phyloP scores from a whole-genome alignment of 1,140 invertebrate species.

The Megathymus violae region DNA sequence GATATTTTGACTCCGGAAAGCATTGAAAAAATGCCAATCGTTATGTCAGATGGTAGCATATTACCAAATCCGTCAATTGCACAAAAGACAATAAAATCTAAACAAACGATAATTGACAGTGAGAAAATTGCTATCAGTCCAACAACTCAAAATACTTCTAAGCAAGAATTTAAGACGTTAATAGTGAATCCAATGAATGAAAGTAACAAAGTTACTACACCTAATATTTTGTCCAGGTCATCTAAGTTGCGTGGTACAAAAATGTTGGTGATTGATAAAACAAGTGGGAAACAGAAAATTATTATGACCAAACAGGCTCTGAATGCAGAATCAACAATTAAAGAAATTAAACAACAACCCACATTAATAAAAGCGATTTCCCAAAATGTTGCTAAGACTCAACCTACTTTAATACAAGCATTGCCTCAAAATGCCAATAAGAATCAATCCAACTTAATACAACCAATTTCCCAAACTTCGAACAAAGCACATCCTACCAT shows the following conservation, averaged over 20 bases:
- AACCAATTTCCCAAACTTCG: conserved; percentile 54
- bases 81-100: conserved; percentile 65
- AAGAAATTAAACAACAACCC: conserved; percentile 63
- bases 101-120: conserved; percentile 53
- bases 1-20: conserved; percentile 84
- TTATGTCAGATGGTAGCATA: conserved; percentile 85
- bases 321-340: conserved; percentile 53
- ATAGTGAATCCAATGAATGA: conserved; percentile 63
- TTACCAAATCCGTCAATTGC: conserved; percentile 57
- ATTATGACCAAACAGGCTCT: conserved; percentile 61
- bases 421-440: conserved; percentile 69
- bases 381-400: background rate
- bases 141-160: conserved; percentile 46
- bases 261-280: conserved; percentile 78
- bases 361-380: conserved; percentile 16
- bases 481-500: conserved; percentile 19
- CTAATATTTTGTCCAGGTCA: conserved; percentile 82
- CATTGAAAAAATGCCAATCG: conserved; percentile 88
- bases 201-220: conserved; percentile 68
- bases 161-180: conserved; percentile 70
- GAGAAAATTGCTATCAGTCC: conserved; percentile 60
- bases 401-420: conserved; percentile 53
- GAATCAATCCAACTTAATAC: conserved; percentile 47
- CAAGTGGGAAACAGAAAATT: conserved; percentile 77
- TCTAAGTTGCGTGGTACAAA: conserved; percentile 73